phyloP scores from a whole-genome alignment of 2,113 vertebrate genomes.

The Sebastes fasciatus region DNA sequence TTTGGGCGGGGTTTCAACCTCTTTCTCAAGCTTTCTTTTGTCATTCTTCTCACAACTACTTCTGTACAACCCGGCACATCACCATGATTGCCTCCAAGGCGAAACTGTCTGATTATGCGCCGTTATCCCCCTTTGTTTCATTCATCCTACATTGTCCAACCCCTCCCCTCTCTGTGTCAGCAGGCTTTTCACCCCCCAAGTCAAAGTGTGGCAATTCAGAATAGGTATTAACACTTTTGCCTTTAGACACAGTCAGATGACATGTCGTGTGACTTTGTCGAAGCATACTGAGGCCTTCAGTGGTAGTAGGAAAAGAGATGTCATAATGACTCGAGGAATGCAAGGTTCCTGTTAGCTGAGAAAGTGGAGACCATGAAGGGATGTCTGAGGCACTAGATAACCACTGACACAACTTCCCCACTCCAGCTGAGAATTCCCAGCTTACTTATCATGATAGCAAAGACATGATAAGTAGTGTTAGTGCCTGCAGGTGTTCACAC shows the following conservation, averaged over 20 bases:
- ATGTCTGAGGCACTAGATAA: slow-evolving; percentile 46
- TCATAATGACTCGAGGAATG: slow-evolving; percentile 39
- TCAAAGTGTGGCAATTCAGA: not conserved
- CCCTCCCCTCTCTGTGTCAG: not conserved
- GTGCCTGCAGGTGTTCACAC: slow-evolving; percentile 49
- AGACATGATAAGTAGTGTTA: slow-evolving; percentile 43
- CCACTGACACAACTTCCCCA: slow-evolving; percentile 28
- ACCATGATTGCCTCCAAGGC: slow-evolving; percentile 1
- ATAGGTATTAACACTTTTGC: not conserved
- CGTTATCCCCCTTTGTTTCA: not conserved
- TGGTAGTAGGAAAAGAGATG: slow-evolving; percentile 31
- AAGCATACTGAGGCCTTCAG: not conserved
- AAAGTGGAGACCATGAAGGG: slow-evolving; percentile 26
- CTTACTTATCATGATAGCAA: slow-evolving; percentile 35
- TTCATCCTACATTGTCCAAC: not conserved
- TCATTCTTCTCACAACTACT: not conserved
- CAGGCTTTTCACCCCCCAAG: not conserved
- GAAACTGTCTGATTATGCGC: slow-evolving; percentile 9
- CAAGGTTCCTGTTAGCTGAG: slow-evolving; percentile 15
- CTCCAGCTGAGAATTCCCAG: slow-evolving; percentile 46
- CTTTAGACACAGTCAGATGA: not conserved
- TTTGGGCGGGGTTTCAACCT: not conserved
- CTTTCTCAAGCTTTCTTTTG: not conserved
- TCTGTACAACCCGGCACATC: not conserved
- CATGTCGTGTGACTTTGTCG: not conserved